Evolutionary conservation across 2,113 vertebrate species (phyloP), one percentile per base, ranked within the genome.

Genomic region (Paramisgurnus dabryanus): DNA sequence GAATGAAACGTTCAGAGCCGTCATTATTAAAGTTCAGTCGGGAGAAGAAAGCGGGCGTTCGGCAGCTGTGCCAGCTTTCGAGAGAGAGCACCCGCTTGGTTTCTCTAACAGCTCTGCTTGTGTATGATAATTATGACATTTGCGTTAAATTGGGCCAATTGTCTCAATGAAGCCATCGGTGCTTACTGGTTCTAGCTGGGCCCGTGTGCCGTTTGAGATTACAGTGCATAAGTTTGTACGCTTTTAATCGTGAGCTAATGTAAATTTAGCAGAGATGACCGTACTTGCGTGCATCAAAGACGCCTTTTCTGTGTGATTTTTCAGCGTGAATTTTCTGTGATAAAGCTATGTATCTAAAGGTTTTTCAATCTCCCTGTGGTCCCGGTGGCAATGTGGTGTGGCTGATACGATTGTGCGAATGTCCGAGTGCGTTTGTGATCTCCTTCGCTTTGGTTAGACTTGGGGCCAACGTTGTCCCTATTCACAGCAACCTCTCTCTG

Each of bases 71-170:
- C 63, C 13, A 11, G 41, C 70, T 58, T 34, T 75, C 70, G 66
- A 66, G 70, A 67, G 79, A 80, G 78, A 41, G 15, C 17, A 55
- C 40, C 70, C 40, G 11, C 79, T 3, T 45, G 61, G 63, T 75
- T 6, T 75, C 72, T 75, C 58, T 75, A 77, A 66, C 75, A 65
- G 45, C 75, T 77, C 57, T 76, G 80, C 22, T n/a, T 40, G 79
- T 58, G 55, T 81, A 75, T 81, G 80, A 69, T 81, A 81, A 81
- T 81, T 75, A 76, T 81, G 80, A 81, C 80, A 81, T 81, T 81
- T 81, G 34, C 11, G 27, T 81, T 69, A 76, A 81, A 81, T 81
- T 81, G n/a, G 71, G 53, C 53, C 68, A 81, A 81, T 76, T 81
- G 80, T 81, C 80, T 81, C 50, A 39, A 69, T 81, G 72, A 81